Conservation (phyloP, 2,797 vertebrate genomes). For the Nannoperca obscura region DNA sequence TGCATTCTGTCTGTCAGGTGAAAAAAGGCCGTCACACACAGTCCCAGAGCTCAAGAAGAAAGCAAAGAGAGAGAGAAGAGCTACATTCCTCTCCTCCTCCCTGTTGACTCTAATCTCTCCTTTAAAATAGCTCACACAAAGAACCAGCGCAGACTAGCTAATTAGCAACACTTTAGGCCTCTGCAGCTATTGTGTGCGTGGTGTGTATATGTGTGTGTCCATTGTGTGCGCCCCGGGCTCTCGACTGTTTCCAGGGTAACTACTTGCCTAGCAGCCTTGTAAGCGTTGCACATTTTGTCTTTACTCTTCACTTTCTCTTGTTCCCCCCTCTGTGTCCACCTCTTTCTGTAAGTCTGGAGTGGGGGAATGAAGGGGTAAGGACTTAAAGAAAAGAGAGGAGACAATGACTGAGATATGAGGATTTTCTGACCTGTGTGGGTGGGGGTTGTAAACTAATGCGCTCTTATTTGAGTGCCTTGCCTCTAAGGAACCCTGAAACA, state of each 20-base stretch:
- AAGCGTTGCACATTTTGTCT: conserved; percentile 78
- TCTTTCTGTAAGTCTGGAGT: conserved; percentile 37
- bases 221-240: conserved; percentile 78
- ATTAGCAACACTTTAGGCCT: conserved; percentile 90
- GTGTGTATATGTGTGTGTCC: conserved; percentile 69
- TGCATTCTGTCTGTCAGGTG: conserved; percentile 50
- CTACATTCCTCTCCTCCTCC: conserved; percentile 82
- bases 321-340: conserved; percentile 47
- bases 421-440: conserved; percentile 46
- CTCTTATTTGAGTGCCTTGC: conserved; percentile 25
- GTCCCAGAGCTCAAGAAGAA: conserved; percentile 60
- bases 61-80: conserved; percentile 70
- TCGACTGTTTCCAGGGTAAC: conserved; percentile 88
- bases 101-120: conserved; percentile 88
- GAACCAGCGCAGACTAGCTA: conserved; percentile 83
- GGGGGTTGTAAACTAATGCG: conserved; percentile 33
- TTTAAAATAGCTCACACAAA: conserved; percentile 87
- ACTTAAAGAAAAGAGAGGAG: conserved; percentile 40
- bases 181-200: conserved; percentile 77
- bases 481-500: conserved; percentile 50
- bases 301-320: conserved; percentile 63
- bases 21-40: conserved; percentile 31
- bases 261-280: conserved; percentile 78
- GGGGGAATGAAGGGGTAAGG: conserved; percentile 38
- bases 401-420: conserved; percentile 15